phyloP scores from a whole-genome alignment of 2,113 vertebrate species.

The Ancistrus triradiatus region DNA sequence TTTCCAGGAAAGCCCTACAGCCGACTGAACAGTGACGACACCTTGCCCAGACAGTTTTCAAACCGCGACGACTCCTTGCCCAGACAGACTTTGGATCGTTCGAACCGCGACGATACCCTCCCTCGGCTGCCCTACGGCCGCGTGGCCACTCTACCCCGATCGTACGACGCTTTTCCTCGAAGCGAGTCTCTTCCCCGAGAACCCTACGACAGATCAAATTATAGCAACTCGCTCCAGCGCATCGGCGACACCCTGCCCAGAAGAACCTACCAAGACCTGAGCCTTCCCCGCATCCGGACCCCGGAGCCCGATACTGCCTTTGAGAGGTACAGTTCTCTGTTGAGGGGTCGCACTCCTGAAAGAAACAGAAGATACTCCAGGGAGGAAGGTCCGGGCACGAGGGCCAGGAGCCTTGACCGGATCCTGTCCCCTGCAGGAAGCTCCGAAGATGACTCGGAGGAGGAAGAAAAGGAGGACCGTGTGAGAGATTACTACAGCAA shows the following conservation, averaged over 20 bases:
- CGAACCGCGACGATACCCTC: background rate
- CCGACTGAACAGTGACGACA: background rate
- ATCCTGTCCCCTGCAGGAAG: constrained; percentile 58
- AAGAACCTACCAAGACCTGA: constrained; percentile 47
- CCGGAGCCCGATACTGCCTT: constrained; percentile 62
- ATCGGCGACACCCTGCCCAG: constrained; percentile 54
- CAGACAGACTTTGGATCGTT: background rate
- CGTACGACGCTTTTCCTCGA: constrained; percentile 32
- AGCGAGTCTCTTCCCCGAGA: constrained; percentile 38
- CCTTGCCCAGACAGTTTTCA: background rate
- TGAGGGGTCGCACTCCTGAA: constrained; percentile 61
- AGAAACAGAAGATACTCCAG: constrained; percentile 45
- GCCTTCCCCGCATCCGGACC: constrained; percentile 59
- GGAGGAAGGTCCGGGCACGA: constrained; percentile 35
- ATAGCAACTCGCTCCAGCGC: constrained; percentile 37
- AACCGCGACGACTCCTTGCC: constrained; percentile 4
- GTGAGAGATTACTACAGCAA: constrained; percentile 75
- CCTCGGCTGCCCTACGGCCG: constrained; percentile 37
- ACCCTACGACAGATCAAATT: background rate
- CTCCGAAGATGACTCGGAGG: constrained; percentile 45
- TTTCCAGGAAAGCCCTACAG: constrained; percentile 10
- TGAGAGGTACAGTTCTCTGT: constrained; percentile 61
- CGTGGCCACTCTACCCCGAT: constrained; percentile 15
- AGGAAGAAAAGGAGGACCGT: constrained; percentile 64
- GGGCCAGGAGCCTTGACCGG: constrained; percentile 63